Evolutionary conservation across 2,888 invertebrate genomes (phyloP).

Genomic region (Caradrina clavipalpis): DNA sequence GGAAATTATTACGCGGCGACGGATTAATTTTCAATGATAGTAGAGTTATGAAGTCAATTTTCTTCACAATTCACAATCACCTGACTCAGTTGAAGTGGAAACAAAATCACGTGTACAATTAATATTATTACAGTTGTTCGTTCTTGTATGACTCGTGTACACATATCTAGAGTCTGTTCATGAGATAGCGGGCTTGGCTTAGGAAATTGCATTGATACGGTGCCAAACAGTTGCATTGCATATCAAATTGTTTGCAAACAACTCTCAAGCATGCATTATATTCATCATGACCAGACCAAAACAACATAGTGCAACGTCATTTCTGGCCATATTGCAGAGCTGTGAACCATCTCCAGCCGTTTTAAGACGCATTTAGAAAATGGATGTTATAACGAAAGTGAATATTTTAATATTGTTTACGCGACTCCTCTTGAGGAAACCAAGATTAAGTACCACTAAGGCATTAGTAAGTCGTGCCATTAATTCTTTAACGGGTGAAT

Average conservation of each 20-base stretch:
- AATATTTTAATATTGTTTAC: slow-evolving; percentile 74
- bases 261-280: slow-evolving; percentile 17
- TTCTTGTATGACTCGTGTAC: slow-evolving; percentile 27
- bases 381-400: slow-evolving; percentile 55
- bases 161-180: slow-evolving; percentile 18
- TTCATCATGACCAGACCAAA: slow-evolving; percentile 10
- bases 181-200: slow-evolving; percentile 48
- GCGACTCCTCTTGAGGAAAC: slow-evolving; percentile 73
- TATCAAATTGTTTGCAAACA: slow-evolving; percentile 36
- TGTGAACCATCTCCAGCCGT: slow-evolving; percentile 3
- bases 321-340: slow-evolving; percentile 3
- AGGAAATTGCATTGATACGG: slow-evolving; percentile 48
- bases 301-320: slow-evolving; percentile 18
- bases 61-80: slow-evolving; percentile 42
- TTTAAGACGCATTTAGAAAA: slow-evolving; percentile 39
- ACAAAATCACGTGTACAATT: slow-evolving; percentile 45
- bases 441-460: slow-evolving; percentile 80
- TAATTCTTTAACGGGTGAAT: slow-evolving; percentile 86
- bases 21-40: slow-evolving; percentile 57
- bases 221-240: slow-evolving; percentile 53
- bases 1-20: slow-evolving; percentile 42
- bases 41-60: slow-evolving; percentile 47
- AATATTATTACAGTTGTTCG: slow-evolving; percentile 33
- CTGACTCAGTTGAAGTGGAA: slow-evolving; percentile 45
- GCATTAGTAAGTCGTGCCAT: slow-evolving; percentile 81